These are phyloP conservation scores for Himalopsyche anomala DNA, from an alignment of 2,888 invertebrate species.

Conservation along the genomic window DNA sequence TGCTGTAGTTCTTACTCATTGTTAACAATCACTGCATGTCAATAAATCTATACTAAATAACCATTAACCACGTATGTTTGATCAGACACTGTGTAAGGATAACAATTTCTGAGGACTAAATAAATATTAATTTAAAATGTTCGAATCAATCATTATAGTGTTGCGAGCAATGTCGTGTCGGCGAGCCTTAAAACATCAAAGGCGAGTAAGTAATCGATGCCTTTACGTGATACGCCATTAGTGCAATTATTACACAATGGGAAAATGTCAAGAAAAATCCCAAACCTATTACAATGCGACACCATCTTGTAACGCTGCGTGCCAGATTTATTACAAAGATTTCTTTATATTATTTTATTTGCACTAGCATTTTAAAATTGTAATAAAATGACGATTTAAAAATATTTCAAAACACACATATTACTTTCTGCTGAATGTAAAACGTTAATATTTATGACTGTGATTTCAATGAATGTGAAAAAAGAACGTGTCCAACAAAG, in stretches of 20 bases:
- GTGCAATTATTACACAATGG: conserved; percentile 7
- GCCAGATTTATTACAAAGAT: not conserved
- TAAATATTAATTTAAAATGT: not conserved
- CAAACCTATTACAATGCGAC: conserved; percentile 34
- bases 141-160: not conserved
- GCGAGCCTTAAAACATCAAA: conserved; percentile 15
- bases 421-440: too few relatives aligned
- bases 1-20: too few relatives aligned
- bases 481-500: too few relatives aligned
- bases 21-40: too few relatives aligned
- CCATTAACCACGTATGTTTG: not conserved
- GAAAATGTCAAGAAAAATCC: conserved; percentile 39
- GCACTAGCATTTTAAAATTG: not conserved
- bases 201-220: conserved; percentile 29
- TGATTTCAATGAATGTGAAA: too few relatives aligned
- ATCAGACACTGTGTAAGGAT: not conserved
- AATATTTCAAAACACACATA: too few relatives aligned
- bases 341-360: not conserved
- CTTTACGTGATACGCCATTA: conserved; percentile 22
- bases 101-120: not conserved
- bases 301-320: not conserved
- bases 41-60: too few relatives aligned
- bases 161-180: conserved; percentile 18
- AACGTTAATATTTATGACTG: too few relatives aligned
- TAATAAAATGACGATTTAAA: too few relatives aligned